Evolutionary conservation across 2,113 vertebrate genomes (phyloP).

Genomic region (Phaethornis superciliosus): DNA sequence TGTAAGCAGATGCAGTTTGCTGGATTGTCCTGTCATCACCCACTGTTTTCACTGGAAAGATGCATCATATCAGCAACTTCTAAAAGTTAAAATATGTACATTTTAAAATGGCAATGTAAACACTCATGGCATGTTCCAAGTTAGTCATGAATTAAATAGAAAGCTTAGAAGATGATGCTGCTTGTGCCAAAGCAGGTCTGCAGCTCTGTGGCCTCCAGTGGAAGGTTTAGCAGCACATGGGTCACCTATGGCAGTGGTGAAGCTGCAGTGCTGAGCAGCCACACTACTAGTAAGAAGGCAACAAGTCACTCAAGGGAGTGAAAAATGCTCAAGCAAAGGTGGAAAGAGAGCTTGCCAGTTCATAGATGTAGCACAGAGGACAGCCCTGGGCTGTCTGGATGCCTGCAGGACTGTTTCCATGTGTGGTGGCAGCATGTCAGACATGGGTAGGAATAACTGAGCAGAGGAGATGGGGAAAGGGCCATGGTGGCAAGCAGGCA

Average conservation of each 20-base stretch:
- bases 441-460: background rate
- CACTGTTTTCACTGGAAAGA: conserved; percentile 39
- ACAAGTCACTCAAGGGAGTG: background rate
- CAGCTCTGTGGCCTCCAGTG: background rate
- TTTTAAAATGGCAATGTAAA: conserved; percentile 55
- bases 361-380: background rate
- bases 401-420: background rate
- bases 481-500: fast-evolving
- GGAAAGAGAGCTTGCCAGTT: background rate
- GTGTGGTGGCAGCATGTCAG: background rate
- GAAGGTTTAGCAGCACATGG: background rate
- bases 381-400: background rate
- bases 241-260: background rate
- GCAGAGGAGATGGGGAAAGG: background rate
- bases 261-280: background rate
- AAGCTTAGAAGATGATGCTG: background rate
- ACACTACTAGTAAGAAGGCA: background rate
- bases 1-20: conserved; percentile 61
- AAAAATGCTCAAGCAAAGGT: background rate
- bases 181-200: background rate
- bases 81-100: background rate
- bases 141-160: background rate
- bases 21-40: conserved; percentile 57
- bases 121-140: background rate
- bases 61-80: conserved; percentile 54